Evolutionary conservation across 2,888 invertebrate species (phyloP), one percentile per base, ranked within the genome.

Genomic region (Dioctria linearis): DNA sequence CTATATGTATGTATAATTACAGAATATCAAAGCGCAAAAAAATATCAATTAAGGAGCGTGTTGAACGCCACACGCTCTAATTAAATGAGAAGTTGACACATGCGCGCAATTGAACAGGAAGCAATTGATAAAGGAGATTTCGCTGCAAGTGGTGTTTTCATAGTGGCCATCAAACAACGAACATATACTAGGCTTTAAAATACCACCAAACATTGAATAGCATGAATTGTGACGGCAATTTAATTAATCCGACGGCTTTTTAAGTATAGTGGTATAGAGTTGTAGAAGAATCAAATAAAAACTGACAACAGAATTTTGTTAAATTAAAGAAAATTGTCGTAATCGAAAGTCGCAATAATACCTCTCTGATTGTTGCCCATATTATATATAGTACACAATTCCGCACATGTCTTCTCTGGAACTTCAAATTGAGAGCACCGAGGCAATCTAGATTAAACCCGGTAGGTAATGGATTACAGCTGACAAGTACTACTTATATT

Each of bases 51-150:
- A 80, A 80, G 75, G 43, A 80, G 75, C 73, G 80, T 75, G 80
- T 75, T 73, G 59, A 8, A 66, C 75, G 80, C 80, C 75, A 51
- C 79, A 54, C 80, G 73, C 63, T 73, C 75, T 80, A 80, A 80
- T 80, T 80, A 75, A 57, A 71, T 61, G 80, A 73, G 61, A 40
- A 25, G 67, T 54, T 80, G 80, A 73, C 80, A 80, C 80, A 80
- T 65, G 80, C 73, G 71, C 65, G 59, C 73, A 80, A 80, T 75
- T 80, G 75, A 80, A 80, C 73, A 80, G 80, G 80, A 80, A 80
- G 66, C 65, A 80, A 79, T 63, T 63, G 63, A 71, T 63, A 71
- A 79, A 79, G 63, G 46, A 67, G 67, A 79, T 66, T 46, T 69
- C 3, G 37, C 49, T 63, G 63, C 39, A 78, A 65, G n/a, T 78